Evolutionary conservation across 2,797 vertebrate genomes (phyloP).

Genomic region (Pygocentrus nattereri): DNA sequence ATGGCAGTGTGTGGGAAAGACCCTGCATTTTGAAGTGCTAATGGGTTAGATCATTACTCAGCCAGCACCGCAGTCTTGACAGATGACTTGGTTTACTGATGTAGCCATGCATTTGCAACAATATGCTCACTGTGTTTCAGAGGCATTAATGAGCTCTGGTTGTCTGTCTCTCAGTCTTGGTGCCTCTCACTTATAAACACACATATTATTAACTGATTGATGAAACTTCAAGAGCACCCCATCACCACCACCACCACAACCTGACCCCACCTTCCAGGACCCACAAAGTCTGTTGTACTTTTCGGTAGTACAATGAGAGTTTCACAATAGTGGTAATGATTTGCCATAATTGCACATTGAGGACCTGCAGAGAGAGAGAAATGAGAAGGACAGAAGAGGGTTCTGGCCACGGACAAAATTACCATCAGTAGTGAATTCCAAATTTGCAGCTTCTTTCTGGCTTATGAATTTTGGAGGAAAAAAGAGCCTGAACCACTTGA

Average conservation of each 20-base stretch:
- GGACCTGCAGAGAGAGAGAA: conserved; percentile 51
- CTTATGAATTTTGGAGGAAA: conserved; percentile 32
- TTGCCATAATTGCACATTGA: conserved; percentile 70
- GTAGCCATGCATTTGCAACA: conserved; percentile 41
- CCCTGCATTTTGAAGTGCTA: conserved; percentile 56
- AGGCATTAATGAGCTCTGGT: conserved; percentile 41
- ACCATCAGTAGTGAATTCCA: conserved; percentile 48
- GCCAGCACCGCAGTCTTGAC: conserved; percentile 30
- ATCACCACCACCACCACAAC: background rate
- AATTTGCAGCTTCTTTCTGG: conserved; percentile 43
- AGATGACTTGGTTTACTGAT: conserved; percentile 47
- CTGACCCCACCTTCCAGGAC: background rate
- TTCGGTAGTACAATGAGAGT: conserved; percentile 59
- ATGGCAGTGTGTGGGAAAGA: conserved; percentile 38
- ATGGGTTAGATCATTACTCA: conserved; percentile 56
- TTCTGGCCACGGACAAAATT: conserved; percentile 35
- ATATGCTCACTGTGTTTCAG: conserved; percentile 44
- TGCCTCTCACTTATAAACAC: conserved; percentile 30
- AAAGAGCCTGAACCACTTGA: background rate
- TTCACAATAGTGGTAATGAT: conserved; percentile 61
- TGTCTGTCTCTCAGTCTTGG: conserved; percentile 40
- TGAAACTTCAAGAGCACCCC: conserved; percentile 26
- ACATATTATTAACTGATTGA: conserved; percentile 55
- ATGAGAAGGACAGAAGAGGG: conserved; percentile 34
- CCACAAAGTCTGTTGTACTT: conserved; percentile 51